Conservation (phyloP, 2,888 invertebrate species). For the Microctonus aethiopoides region DNA sequence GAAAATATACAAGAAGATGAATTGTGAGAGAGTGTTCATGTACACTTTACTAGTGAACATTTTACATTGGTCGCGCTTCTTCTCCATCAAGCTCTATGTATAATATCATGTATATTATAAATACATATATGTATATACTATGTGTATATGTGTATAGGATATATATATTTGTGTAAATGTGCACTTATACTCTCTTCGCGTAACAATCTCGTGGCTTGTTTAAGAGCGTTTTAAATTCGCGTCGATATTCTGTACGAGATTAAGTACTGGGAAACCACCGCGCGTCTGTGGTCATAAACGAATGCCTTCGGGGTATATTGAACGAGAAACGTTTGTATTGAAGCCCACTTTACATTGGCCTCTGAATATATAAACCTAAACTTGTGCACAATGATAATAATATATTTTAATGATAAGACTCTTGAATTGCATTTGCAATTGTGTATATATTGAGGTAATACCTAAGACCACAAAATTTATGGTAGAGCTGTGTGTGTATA, state of each 20-base stretch:
- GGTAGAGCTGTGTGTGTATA: neutral
- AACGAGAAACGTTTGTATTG: slow-evolving; percentile 13
- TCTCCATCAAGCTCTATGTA: neutral
- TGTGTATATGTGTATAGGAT: too few species aligned
- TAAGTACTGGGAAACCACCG: slow-evolving; percentile 59
- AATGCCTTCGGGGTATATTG: slow-evolving; percentile 12
- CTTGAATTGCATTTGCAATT: neutral
- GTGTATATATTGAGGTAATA: neutral
- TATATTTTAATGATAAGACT: neutral
- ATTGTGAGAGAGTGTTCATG: too few species aligned
- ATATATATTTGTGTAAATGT: too few species aligned
- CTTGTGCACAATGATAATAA: neutral
- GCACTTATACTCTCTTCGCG: neutral
- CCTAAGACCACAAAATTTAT: too few species aligned
- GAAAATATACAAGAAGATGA: neutral
- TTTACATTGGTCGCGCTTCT: neutral
- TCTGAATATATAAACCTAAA: neutral
- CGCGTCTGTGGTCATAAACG: slow-evolving; percentile 32
- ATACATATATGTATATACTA: too few species aligned
- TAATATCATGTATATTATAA: neutral
- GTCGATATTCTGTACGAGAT: slow-evolving; percentile 54
- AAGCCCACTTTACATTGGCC: neutral
- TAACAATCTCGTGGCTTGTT: slow-evolving; percentile 41
- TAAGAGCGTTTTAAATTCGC: slow-evolving; percentile 36
- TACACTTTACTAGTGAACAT: neutral